Conservation (phyloP, 2,888 invertebrate genomes). For the Lasioglossum vierecki region DNA sequence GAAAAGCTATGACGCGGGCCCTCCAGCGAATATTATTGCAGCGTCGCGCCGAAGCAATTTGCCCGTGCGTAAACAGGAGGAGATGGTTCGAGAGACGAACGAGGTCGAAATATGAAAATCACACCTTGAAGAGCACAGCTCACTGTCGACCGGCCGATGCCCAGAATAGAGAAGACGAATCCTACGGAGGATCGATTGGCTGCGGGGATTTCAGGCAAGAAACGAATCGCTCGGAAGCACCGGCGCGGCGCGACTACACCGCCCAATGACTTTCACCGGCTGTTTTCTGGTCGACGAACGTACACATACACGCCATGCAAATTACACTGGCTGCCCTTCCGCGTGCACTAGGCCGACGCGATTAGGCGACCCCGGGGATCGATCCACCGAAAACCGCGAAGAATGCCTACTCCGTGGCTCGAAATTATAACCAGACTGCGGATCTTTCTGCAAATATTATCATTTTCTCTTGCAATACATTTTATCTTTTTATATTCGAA, state of each 20-base stretch:
- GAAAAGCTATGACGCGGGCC: background rate
- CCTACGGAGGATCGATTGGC: background rate
- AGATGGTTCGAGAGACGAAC: background rate
- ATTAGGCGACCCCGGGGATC: constrained; percentile 45
- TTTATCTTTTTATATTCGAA: too few species aligned
- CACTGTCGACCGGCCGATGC: background rate
- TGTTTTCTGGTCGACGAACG: constrained; percentile 60
- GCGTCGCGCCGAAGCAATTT: background rate
- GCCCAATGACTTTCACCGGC: constrained; percentile 44
- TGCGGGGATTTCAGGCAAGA: constrained; percentile 23
- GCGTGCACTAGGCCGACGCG: constrained; percentile 49
- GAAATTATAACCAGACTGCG: background rate
- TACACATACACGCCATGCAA: constrained; percentile 43
- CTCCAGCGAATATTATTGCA: background rate
- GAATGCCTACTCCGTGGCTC: background rate
- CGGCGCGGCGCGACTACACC: constrained; percentile 40
- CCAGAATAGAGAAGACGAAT: background rate
- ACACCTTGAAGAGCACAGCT: background rate
- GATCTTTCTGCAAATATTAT: background rate
- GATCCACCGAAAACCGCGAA: constrained; percentile 43
- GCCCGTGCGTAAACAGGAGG: background rate
- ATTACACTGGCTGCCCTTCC: constrained; percentile 50
- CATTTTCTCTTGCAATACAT: too few species aligned
- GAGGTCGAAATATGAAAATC: background rate
- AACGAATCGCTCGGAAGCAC: constrained; percentile 47